A percentile compares a stretch with the other conserved stretches of the same genome.
phyloP scores from a whole-genome alignment of 2,888 invertebrate species.

The Dicycla oo region DNA sequence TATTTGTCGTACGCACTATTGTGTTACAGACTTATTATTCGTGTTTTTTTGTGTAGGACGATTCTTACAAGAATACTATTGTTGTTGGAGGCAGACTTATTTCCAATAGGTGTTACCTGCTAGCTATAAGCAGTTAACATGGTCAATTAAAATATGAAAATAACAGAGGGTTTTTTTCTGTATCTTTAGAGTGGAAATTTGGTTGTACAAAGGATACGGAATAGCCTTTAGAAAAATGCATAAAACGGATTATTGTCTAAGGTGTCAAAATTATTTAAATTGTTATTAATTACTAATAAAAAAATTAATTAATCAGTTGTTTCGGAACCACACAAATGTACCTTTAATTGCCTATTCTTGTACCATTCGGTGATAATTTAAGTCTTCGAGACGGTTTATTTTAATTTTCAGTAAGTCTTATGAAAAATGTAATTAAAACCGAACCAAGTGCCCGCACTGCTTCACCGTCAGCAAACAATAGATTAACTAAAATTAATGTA shows the following conservation, averaged over 20 bases:
- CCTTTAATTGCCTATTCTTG: neutral
- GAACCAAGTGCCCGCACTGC: neutral
- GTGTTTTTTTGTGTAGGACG: constrained; percentile 47
- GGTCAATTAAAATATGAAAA: neutral
- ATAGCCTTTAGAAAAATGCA: neutral
- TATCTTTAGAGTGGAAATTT: neutral
- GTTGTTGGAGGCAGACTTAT: constrained; percentile 21
- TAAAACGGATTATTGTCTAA: neutral
- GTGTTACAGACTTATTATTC: constrained; percentile 57
- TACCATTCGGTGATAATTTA: too few species aligned
- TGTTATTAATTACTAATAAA: neutral
- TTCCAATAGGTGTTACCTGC: constrained; percentile 18
- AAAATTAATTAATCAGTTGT: neutral
- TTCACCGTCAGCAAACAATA: constrained; percentile 34
- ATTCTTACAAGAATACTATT: constrained; percentile 58
- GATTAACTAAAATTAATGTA: constrained; percentile 53
- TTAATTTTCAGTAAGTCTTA: neutral
- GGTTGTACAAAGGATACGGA: neutral
- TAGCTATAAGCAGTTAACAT: constrained; percentile 4
- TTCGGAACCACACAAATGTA: neutral
- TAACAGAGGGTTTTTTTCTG: neutral
- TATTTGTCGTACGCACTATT: constrained; percentile 78
- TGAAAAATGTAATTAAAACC: constrained; percentile 14
- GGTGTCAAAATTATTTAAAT: neutral
- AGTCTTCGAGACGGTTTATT: neutral